These are phyloP conservation scores for Nothura maculosa DNA, from an alignment of 2,797 vertebrate species.

Conservation along the genomic window DNA sequence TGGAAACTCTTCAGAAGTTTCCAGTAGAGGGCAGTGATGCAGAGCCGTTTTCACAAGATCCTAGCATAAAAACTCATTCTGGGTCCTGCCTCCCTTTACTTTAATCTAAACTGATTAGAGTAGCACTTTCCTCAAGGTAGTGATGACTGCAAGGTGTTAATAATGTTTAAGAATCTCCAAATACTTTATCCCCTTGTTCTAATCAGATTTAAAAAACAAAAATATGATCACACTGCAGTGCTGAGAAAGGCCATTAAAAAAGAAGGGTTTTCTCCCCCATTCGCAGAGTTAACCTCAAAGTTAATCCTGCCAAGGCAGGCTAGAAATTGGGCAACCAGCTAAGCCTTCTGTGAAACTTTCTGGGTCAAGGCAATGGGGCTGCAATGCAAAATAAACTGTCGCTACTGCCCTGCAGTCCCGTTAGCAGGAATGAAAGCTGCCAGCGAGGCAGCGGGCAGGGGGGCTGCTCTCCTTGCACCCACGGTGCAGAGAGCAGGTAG, in stretches of 20 bases:
- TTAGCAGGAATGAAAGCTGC: not conserved
- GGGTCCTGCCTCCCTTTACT: not conserved
- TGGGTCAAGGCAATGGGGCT: not conserved
- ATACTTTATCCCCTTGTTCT: not conserved
- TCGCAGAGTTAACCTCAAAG: not conserved
- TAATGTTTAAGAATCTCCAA: not conserved
- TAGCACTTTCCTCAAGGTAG: not conserved
- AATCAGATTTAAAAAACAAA: not conserved
- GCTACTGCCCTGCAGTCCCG: not conserved
- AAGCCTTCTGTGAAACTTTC: not conserved
- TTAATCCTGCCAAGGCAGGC: not conserved
- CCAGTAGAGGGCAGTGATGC: constrained; percentile 55
- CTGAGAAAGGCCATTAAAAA: not conserved
- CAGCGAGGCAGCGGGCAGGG: not conserved
- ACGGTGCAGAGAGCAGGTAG: rapidly evolving
- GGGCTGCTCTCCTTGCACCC: not conserved
- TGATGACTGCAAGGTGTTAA: not conserved
- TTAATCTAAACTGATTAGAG: not conserved
- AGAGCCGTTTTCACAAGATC: not conserved
- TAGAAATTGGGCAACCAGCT: not conserved
- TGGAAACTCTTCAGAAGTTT: not conserved
- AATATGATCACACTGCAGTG: not conserved
- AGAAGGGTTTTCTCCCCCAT: not conserved
- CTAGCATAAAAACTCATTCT: not conserved
- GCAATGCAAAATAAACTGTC: not conserved